These are phyloP conservation scores for Cantharis lateralis DNA, from an alignment of 2,888 invertebrate species.

Conservation along the genomic window DNA sequence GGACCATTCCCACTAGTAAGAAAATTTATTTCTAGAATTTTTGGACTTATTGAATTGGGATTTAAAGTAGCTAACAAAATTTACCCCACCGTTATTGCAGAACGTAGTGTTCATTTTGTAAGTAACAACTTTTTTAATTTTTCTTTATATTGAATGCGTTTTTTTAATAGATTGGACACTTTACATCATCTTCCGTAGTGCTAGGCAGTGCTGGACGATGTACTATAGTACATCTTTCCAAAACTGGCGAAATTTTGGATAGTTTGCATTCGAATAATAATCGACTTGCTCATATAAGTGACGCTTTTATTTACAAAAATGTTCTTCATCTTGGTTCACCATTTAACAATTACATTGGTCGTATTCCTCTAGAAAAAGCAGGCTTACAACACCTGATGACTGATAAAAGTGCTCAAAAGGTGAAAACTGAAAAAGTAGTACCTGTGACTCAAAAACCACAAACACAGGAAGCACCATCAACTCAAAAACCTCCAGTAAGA, in stretches of 20 bases:
- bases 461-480: conserved; percentile 19
- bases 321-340: conserved; percentile 73
- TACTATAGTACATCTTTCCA: conserved; percentile 70
- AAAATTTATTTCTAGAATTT: conserved; percentile 66
- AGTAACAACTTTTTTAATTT: conserved; percentile 44
- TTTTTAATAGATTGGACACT: conserved; percentile 67
- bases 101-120: conserved; percentile 66
- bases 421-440: conserved; percentile 6
- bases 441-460: neutral
- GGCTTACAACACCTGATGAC: conserved; percentile 48
- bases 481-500: conserved; percentile 26
- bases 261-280: conserved; percentile 68
- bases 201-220: conserved; percentile 44
- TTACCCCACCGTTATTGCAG: conserved; percentile 69
- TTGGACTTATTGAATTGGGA: conserved; percentile 65
- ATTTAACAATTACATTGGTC: conserved; percentile 66
- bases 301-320: conserved; percentile 68
- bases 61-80: conserved; percentile 66
- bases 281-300: conserved; percentile 62
- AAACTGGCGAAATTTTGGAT: conserved; percentile 73
- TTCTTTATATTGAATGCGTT: neutral
- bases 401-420: neutral
- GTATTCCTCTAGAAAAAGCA: conserved; percentile 63
- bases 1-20: conserved; percentile 67
- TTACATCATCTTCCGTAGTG: conserved; percentile 53